A percentile compares a stretch with the other conserved stretches of the same genome.
Conservation (phyloP, 2,797 vertebrate species). For the Enoplosus armatus region DNA sequence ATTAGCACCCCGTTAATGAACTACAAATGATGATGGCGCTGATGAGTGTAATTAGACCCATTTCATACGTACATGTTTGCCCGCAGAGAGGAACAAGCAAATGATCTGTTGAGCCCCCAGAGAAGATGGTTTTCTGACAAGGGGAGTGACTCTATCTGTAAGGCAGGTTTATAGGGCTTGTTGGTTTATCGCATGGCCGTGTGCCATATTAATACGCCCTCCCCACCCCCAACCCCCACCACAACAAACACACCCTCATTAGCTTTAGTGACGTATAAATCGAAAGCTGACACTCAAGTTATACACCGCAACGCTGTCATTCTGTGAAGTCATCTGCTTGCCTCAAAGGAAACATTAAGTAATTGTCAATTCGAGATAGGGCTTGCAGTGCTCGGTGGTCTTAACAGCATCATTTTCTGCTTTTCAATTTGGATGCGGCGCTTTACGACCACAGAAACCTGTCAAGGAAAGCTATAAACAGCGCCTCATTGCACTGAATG, state of each 20-base stretch:
- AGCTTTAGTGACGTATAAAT: slow-evolving; percentile 38
- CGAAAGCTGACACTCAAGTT: slow-evolving; percentile 23
- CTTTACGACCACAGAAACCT: slow-evolving; percentile 59
- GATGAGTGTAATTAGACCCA: slow-evolving; percentile 66
- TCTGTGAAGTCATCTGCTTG: slow-evolving; percentile 46
- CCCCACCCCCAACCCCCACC: background rate
- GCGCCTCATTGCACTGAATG: slow-evolving; percentile 58
- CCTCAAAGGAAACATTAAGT: slow-evolving; percentile 65
- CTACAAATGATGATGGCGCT: slow-evolving; percentile 58
- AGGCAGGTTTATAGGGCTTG: slow-evolving; percentile 18
- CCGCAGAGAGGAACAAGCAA: slow-evolving; percentile 51
- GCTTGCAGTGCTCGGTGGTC: slow-evolving; percentile 4
- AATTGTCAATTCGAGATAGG: slow-evolving; percentile 47
- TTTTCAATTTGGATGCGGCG: slow-evolving; percentile 68
- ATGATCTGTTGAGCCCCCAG: slow-evolving; percentile 44
- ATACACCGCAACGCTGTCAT: slow-evolving; percentile 9
- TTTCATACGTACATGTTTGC: slow-evolving; percentile 60
- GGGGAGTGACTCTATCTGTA: slow-evolving; percentile 21
- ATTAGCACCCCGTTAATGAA: slow-evolving; percentile 67
- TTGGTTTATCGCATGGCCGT: slow-evolving; percentile 9
- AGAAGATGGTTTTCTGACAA: slow-evolving; percentile 50
- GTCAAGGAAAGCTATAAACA: slow-evolving; percentile 59
- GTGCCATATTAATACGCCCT: background rate
- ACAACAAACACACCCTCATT: slow-evolving; percentile 39
- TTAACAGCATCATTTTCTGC: slow-evolving; percentile 65